Conservation (phyloP, 1,140 invertebrate species). For the Zaprionus tsacasi region DNA sequence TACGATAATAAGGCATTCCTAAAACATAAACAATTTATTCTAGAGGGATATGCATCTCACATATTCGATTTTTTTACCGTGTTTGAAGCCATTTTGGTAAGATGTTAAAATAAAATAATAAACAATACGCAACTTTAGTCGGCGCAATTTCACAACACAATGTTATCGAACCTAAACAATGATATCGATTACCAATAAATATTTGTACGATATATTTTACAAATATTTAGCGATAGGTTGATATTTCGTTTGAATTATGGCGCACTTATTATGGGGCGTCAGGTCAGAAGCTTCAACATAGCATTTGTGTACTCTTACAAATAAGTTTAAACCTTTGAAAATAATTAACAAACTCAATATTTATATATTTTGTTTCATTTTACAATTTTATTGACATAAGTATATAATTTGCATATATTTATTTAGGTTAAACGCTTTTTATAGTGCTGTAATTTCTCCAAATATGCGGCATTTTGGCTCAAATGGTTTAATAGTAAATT, state of each 20-base stretch:
- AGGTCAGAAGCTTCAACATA: not conserved
- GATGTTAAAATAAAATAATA: not conserved
- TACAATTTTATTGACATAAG: not conserved
- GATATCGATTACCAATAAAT: not conserved
- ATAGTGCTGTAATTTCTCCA: constrained; percentile 67
- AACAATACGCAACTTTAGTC: not conserved
- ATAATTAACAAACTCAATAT: too few relatives aligned
- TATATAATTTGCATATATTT: not conserved
- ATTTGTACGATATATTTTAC: not conserved
- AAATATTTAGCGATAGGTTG: not conserved
- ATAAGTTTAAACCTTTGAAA: too few relatives aligned
- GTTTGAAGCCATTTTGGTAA: constrained; percentile 52
- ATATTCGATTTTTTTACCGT: constrained; percentile 40
- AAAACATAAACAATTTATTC: not conserved
- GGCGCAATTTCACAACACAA: constrained; percentile 67
- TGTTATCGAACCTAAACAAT: constrained; percentile 12
- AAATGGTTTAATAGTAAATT: constrained; percentile 73
- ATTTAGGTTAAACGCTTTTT: constrained; percentile 48
- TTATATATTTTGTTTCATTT: too few relatives aligned
- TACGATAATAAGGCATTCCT: constrained; percentile 67
- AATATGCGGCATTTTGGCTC: constrained; percentile 57
- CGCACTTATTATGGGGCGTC: not conserved
- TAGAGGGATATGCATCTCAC: not conserved
- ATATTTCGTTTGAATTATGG: constrained; percentile 1
- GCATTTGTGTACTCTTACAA: too few relatives aligned